These are phyloP conservation scores for Cyanocitta stelleri DNA, from an alignment of 2,113 vertebrate genomes.

Conservation along the genomic window DNA sequence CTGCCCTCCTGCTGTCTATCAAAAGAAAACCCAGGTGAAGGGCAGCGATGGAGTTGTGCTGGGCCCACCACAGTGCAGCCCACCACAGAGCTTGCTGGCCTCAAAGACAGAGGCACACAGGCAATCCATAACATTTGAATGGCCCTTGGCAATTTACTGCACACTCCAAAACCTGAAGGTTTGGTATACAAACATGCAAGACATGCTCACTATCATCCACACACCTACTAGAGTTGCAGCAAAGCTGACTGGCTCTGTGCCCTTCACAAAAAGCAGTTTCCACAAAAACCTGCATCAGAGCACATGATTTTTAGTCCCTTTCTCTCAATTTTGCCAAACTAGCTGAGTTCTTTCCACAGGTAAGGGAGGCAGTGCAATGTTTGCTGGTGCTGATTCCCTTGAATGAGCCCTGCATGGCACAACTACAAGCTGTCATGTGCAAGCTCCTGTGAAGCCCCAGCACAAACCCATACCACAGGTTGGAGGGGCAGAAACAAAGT, in stretches of 20 bases:
- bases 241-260: background rate
- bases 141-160: background rate
- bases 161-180: background rate
- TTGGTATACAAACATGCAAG: background rate
- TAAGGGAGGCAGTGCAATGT: background rate
- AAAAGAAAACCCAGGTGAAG: background rate
- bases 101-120: background rate
- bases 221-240: background rate
- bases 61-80: background rate
- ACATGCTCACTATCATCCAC: background rate
- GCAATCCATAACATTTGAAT: background rate
- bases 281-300: background rate
- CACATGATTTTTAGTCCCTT: accelerated
- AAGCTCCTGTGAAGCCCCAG: background rate
- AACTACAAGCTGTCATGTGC: background rate
- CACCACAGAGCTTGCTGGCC: background rate
- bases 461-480: background rate
- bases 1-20: background rate
- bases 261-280: background rate
- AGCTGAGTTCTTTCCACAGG: background rate
- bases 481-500: background rate
- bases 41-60: accelerated
- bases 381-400: background rate
- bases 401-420: background rate
- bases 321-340: background rate